Percentiles rank a stretch among this genome's conserved stretches.
Conservation (phyloP, 2,797 vertebrate genomes). For the Syndactyla subalaris region DNA sequence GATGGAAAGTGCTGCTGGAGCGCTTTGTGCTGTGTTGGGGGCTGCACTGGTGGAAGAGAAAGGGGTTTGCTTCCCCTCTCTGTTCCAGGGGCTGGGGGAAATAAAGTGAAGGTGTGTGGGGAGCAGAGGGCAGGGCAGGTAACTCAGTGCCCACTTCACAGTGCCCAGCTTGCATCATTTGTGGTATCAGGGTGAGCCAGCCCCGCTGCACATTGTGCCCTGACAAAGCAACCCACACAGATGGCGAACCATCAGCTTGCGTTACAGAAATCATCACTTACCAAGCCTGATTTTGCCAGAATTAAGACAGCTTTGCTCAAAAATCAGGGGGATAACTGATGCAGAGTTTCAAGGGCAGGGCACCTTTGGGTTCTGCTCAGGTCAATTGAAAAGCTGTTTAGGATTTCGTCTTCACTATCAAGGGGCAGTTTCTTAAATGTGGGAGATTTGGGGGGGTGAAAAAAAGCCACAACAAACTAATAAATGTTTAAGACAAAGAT, state of each 20-base stretch:
- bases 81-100: neutral
- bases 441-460: neutral
- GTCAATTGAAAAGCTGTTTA: neutral
- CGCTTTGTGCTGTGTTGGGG: neutral
- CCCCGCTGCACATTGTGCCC: constrained; percentile 5
- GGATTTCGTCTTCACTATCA: neutral
- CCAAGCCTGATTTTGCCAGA: neutral
- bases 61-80: neutral
- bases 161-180: too few species aligned
- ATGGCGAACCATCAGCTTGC: constrained; percentile 66
- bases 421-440: neutral
- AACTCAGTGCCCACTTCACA: neutral
- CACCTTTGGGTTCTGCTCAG: neutral
- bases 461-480: neutral
- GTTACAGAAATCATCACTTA: constrained; percentile 63
- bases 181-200: too few species aligned
- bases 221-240: constrained; percentile 52
- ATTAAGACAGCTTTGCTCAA: neutral
- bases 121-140: neutral
- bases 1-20: constrained; percentile 26
- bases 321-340: neutral
- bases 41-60: constrained; percentile 18
- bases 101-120: neutral
- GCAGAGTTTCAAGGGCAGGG: neutral
- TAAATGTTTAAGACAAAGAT: neutral